Evolutionary conservation across 2,888 invertebrate genomes (phyloP).

Genomic region (Crepidodera aurea): DNA sequence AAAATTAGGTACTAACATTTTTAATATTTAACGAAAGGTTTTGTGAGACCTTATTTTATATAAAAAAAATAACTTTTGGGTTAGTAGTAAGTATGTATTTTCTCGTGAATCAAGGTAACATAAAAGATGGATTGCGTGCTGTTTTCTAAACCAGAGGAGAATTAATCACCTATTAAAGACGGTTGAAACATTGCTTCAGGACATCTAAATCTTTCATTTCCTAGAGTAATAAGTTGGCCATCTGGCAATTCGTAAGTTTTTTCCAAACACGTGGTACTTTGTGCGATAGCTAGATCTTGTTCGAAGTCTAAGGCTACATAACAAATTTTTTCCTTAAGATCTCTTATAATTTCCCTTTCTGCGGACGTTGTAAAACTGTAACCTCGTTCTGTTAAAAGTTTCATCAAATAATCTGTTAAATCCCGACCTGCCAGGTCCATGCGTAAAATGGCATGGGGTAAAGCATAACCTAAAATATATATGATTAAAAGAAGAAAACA

Average conservation of each 20-base stretch:
- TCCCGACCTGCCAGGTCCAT: constrained; percentile 60
- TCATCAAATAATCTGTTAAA: constrained; percentile 61
- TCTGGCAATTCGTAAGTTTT: constrained; percentile 66
- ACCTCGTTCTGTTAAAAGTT: constrained; percentile 59
- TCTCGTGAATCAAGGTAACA: too few species aligned
- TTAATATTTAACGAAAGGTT: too few species aligned
- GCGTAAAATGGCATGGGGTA: constrained; percentile 60
- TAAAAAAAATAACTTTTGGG: too few species aligned
- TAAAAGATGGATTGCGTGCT: too few species aligned
- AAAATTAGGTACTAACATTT: too few species aligned
- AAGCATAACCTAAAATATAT: constrained; percentile 57
- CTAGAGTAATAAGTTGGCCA: constrained; percentile 67
- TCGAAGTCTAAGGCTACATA: constrained; percentile 74
- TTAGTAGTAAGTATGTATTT: too few species aligned
- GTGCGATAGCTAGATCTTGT: constrained; percentile 64
- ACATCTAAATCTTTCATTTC: constrained; percentile 70
- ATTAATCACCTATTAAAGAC: constrained; percentile 53
- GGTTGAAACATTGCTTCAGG: constrained; percentile 73
- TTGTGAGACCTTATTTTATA: too few species aligned
- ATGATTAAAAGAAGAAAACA: background rate
- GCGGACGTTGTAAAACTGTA: constrained; percentile 61
- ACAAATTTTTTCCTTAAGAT: constrained; percentile 74
- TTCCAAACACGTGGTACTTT: constrained; percentile 72
- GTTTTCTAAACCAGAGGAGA: too few species aligned
- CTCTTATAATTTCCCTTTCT: constrained; percentile 60